phyloP scores from a whole-genome alignment of 2,888 invertebrate species.

The Ophion ellenae region DNA sequence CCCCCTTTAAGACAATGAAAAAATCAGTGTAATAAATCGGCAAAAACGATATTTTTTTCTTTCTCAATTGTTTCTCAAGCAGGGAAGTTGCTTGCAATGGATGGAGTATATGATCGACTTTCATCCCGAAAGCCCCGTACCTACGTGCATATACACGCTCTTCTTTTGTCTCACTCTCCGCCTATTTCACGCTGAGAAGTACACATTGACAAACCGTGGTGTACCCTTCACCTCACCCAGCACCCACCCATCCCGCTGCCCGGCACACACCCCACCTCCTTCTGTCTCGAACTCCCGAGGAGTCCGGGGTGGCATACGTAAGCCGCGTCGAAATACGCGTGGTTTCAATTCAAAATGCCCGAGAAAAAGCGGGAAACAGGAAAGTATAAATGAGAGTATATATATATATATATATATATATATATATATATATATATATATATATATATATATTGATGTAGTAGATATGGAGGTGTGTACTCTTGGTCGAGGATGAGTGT shows the following conservation, averaged over 20 bases:
- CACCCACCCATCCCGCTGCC: neutral
- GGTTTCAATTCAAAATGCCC: slow-evolving; percentile 75
- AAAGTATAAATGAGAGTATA: slow-evolving; percentile 11
- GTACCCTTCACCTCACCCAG: slow-evolving; percentile 47
- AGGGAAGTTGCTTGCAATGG: neutral
- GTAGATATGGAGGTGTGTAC: slow-evolving; percentile 27
- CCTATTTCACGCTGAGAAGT: slow-evolving; percentile 70
- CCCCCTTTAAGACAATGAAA: too few relatives aligned
- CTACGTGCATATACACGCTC: neutral
- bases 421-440: neutral
- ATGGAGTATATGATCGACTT: neutral
- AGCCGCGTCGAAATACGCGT: slow-evolving; percentile 69
- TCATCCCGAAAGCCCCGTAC: neutral
- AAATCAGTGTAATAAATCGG: too few relatives aligned
- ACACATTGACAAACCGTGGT: slow-evolving; percentile 67
- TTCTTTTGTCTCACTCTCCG: slow-evolving; percentile 33
- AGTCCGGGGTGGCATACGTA: slow-evolving; percentile 22
- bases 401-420: neutral
- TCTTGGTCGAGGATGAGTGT: slow-evolving; percentile 51
- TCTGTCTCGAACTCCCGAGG: neutral
- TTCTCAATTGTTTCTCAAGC: too few relatives aligned
- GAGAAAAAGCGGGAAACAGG: slow-evolving; percentile 67
- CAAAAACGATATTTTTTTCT: too few relatives aligned
- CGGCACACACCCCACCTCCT: neutral
- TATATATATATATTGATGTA: too few relatives aligned